phyloP scores from a whole-genome alignment of 2,888 invertebrate genomes.

The Entomobrya proxima region DNA sequence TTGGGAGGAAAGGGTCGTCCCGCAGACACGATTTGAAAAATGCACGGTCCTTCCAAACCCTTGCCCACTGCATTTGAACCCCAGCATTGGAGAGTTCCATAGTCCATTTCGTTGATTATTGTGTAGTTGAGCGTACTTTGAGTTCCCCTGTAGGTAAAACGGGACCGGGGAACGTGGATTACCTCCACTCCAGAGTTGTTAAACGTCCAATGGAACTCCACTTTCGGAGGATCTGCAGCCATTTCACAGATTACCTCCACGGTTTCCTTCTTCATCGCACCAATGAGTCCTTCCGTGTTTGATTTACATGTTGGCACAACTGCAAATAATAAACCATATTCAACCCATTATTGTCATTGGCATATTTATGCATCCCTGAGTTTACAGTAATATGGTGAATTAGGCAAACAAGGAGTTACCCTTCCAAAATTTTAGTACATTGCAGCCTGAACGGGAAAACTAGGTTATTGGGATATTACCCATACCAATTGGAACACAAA shows the following conservation, averaged over 20 bases:
- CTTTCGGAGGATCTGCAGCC: conserved; percentile 88
- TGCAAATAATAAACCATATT: conserved; percentile 77
- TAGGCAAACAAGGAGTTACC: no score
- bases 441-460: no score
- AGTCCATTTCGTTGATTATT: conserved; percentile 91
- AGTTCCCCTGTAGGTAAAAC: conserved; percentile 83
- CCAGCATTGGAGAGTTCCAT: conserved; percentile 89
- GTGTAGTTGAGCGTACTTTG: conserved; percentile 89
- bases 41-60: conserved; percentile 75
- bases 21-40: conserved; percentile 78
- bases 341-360: background rate
- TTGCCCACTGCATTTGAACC: conserved; percentile 88
- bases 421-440: no score
- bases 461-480: background rate
- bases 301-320: conserved; percentile 83
- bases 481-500: background rate
- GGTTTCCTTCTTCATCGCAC: conserved; percentile 93
- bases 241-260: conserved; percentile 90
- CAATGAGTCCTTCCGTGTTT: conserved; percentile 80
- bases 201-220: conserved; percentile 92
- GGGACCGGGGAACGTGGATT: conserved; percentile 78
- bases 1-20: conserved; percentile 92
- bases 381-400: background rate
- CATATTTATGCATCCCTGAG: background rate
- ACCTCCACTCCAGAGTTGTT: conserved; percentile 90